Evolutionary conservation across 2,113 vertebrate genomes (phyloP).

Genomic region (Columba livia): DNA sequence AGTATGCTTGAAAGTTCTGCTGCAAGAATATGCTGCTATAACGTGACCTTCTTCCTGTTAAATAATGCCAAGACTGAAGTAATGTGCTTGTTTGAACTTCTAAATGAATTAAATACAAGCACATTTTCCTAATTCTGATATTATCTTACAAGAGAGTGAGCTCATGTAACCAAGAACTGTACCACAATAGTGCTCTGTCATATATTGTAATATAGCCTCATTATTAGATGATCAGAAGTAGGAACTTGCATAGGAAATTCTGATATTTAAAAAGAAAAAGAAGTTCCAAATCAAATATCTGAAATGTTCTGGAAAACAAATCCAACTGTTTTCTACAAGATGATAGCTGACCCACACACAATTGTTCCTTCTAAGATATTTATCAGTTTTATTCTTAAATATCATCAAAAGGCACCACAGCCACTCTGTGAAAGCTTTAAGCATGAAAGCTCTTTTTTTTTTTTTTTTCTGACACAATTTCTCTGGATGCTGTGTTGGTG

Average conservation of each 20-base stretch:
- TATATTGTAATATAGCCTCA: background rate
- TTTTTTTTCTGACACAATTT: background rate
- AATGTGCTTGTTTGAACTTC: slow-evolving; percentile 3
- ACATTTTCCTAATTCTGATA: slow-evolving; percentile 8
- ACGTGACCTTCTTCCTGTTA: slow-evolving; percentile 25
- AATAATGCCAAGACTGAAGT: slow-evolving; percentile 1
- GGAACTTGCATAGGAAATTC: background rate
- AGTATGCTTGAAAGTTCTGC: background rate
- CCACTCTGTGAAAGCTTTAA: background rate
- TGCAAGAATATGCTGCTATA: background rate
- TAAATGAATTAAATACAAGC: slow-evolving; percentile 11
- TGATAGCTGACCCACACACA: background rate
- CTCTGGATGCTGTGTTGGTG: background rate
- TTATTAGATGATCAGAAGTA: background rate
- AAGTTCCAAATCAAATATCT: background rate
- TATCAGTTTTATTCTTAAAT: background rate
- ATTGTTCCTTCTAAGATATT: background rate
- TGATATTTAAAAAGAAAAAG: background rate
- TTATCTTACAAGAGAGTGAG: background rate
- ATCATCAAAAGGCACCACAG: background rate
- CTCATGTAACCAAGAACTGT: background rate
- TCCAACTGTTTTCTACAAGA: background rate
- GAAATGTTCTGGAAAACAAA: background rate
- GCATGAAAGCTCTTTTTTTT: background rate
- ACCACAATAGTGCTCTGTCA: background rate